Evolutionary conservation across 2,888 invertebrate genomes (phyloP).

Genomic region (Cryptophagus acutangulus): DNA sequence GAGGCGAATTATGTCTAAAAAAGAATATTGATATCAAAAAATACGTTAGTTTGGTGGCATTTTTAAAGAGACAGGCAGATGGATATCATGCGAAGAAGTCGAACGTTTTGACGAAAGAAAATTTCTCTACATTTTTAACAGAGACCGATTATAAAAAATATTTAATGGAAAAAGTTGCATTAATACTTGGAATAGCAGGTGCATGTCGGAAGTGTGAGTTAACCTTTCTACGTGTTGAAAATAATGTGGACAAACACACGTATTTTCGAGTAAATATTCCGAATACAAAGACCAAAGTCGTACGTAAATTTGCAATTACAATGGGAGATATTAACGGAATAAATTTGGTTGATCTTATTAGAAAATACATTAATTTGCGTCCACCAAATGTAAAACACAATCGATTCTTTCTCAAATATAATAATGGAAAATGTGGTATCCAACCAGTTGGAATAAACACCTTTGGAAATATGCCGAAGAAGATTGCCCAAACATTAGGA

Average conservation of each 20-base stretch:
- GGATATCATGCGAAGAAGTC: background rate
- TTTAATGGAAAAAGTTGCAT: background rate
- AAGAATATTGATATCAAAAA: too few relatives aligned
- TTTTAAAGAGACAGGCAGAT: background rate
- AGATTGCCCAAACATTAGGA: conserved; percentile 3
- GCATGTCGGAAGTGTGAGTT: background rate
- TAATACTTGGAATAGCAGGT: background rate
- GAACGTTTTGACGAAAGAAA: background rate
- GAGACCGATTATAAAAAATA: background rate
- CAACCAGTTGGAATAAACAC: background rate
- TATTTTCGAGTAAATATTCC: background rate
- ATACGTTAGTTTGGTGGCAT: background rate
- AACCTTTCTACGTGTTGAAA: background rate
- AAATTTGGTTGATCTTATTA: background rate
- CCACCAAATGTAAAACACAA: background rate
- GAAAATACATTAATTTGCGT: background rate
- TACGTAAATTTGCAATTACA: too few relatives aligned
- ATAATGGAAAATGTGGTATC: background rate
- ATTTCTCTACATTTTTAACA: background rate
- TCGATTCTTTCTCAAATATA: background rate
- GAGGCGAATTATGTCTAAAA: too few relatives aligned
- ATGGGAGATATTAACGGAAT: too few relatives aligned
- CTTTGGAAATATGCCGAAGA: background rate
- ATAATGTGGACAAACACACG: background rate
- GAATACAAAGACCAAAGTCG: background rate